Conservation (phyloP, 2,113 vertebrate genomes). For the Nyctibius bracteatus region DNA sequence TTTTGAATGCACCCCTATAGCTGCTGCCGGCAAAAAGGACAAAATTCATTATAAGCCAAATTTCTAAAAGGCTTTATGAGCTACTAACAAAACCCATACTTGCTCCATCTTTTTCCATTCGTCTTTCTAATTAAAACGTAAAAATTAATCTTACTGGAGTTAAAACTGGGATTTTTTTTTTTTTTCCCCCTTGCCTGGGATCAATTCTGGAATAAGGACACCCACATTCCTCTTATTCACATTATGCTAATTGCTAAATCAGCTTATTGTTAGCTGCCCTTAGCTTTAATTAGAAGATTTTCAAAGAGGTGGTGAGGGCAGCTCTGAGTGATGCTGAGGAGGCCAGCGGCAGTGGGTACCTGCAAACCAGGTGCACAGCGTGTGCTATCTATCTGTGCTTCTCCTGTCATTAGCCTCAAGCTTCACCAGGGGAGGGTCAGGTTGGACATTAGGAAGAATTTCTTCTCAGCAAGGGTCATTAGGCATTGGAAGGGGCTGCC, state of each 20-base stretch:
- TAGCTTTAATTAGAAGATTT: background rate
- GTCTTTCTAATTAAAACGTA: slow-evolving; percentile 10
- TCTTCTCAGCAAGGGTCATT: no score
- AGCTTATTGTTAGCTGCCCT: background rate
- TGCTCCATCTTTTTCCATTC: background rate
- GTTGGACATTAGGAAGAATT: no score
- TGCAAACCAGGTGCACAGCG: fast-evolving
- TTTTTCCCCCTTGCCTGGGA: background rate
- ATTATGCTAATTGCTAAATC: background rate
- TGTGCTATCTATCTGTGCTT: fast-evolving
- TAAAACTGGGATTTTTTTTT: background rate
- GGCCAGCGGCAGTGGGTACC: background rate
- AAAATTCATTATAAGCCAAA: background rate
- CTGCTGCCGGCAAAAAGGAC: background rate
- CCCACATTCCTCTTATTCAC: background rate
- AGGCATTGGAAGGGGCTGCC: no score
- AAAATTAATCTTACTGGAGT: background rate
- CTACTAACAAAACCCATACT: background rate
- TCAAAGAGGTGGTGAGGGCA: background rate
- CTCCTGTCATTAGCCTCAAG: no score
- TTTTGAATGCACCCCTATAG: background rate
- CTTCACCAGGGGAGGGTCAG: no score
- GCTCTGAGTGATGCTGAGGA: background rate
- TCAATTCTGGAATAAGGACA: background rate
- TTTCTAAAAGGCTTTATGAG: background rate